Conservation (phyloP, 2,113 vertebrate genomes). For the Chaetorhynchus papuensis region DNA sequence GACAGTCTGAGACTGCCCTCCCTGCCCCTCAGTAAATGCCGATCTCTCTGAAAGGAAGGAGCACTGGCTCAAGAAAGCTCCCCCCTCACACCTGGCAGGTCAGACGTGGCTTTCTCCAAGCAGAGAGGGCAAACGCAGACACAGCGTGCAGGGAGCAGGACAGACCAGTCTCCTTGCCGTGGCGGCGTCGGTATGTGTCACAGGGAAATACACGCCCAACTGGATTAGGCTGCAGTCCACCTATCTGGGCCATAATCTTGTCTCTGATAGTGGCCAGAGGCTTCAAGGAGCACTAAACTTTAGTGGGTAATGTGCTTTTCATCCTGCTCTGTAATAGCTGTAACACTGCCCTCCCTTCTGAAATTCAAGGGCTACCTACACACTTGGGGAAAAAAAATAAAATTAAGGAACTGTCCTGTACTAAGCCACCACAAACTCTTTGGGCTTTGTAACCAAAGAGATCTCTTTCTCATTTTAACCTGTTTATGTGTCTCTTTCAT, state of each 20-base stretch:
- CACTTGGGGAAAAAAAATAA: not conserved
- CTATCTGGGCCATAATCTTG: not conserved
- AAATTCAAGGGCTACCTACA: not conserved
- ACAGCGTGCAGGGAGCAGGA: not conserved
- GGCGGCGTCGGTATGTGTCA: constrained; percentile 27
- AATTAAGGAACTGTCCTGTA: not conserved
- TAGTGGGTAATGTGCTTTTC: not conserved
- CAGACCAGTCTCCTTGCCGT: not conserved
- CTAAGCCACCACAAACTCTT: not conserved
- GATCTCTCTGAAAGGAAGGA: not conserved
- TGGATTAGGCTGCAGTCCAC: not conserved
- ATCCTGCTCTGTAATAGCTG: not conserved
- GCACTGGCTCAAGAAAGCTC: not conserved
- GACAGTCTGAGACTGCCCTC: not conserved
- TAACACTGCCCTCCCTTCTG: not conserved
- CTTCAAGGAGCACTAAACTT: not conserved
- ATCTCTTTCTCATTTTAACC: not conserved
- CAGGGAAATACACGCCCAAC: not conserved
- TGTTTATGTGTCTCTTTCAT: not conserved
- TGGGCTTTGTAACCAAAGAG: not conserved
- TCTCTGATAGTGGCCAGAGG: constrained; percentile 13
- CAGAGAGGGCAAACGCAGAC: not conserved
- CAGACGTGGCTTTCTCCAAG: not conserved
- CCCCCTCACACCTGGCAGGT: not conserved
- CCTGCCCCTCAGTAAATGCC: not conserved